phyloP scores from a whole-genome alignment of 2,797 vertebrate species.

The Trachops cirrhosus region DNA sequence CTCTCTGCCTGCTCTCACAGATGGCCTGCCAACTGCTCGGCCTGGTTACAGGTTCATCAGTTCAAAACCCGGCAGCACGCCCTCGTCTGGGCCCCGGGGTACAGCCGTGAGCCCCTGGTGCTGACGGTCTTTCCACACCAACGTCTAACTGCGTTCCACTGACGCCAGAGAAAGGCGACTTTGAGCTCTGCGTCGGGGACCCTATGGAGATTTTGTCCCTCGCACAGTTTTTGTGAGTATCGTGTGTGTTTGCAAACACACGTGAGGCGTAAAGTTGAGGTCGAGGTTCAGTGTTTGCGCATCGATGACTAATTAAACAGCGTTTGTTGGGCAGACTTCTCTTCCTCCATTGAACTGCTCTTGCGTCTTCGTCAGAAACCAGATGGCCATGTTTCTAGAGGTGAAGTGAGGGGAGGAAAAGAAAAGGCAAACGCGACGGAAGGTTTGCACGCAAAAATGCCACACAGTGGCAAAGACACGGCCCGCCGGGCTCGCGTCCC shows the following conservation, averaged over 20 bases:
- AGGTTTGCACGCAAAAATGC: not conserved
- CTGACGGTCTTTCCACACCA: not conserved
- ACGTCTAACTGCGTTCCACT: not conserved
- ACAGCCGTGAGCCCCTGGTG: not conserved
- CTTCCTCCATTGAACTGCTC: not conserved
- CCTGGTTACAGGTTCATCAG: not conserved
- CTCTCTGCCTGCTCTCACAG: rapidly evolving
- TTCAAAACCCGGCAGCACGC: not conserved
- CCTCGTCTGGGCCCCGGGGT: not conserved
- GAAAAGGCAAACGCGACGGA: not conserved
- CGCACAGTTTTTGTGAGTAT: not conserved
- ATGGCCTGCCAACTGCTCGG: not conserved
- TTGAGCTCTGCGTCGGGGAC: not conserved
- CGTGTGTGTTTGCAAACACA: rapidly evolving
- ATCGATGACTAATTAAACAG: rapidly evolving
- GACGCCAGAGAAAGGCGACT: not conserved
- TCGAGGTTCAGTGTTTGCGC: too few species aligned
- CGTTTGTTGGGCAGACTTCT: rapidly evolving
- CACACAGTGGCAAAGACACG: rapidly evolving
- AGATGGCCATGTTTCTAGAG: not conserved
- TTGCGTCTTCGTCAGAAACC: not conserved
- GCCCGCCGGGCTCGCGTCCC: rapidly evolving
- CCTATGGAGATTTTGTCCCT: not conserved
- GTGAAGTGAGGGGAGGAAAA: not conserved
- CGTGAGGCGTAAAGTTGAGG: too few species aligned